phyloP scores from a whole-genome alignment of 2,888 invertebrate genomes.

The Cephus rjabovi region DNA sequence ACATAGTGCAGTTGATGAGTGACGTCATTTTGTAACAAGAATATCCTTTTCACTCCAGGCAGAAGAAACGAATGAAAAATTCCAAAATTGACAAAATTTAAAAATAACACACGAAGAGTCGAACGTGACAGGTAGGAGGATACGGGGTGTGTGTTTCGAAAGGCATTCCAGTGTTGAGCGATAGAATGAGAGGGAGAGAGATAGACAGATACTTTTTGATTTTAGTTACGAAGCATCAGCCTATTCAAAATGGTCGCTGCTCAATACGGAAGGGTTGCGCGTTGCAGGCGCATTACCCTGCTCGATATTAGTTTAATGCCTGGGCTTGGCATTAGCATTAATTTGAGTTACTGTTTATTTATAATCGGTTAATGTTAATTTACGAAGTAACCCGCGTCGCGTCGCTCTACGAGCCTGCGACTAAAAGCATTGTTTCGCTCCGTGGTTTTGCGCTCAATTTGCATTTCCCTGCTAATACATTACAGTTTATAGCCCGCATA shows the following conservation, averaged over 20 bases:
- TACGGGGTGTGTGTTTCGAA: too few relatives aligned
- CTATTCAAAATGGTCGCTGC: not conserved
- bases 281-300: not conserved
- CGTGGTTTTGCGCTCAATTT: conserved; percentile 61
- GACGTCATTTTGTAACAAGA: not conserved
- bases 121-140: too few relatives aligned
- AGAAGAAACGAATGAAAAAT: too few relatives aligned
- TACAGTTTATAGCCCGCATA: conserved; percentile 53
- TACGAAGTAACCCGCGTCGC: conserved; percentile 47
- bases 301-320: conserved; percentile 52
- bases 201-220: not conserved
- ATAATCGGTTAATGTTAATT: conserved; percentile 61
- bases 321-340: conserved; percentile 55
- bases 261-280: not conserved
- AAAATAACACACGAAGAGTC: too few relatives aligned
- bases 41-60: not conserved
- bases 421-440: conserved; percentile 61
- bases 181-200: not conserved
- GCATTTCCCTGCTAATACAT: conserved; percentile 60
- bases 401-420: conserved; percentile 29
- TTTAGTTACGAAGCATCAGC: not conserved
- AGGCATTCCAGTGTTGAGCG: too few relatives aligned
- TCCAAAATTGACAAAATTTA: fast-evolving
- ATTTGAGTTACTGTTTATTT: conserved; percentile 61
- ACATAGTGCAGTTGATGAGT: not conserved